Conservation (phyloP, 2,797 vertebrate species). For the Parotocinclus haroldoi region DNA sequence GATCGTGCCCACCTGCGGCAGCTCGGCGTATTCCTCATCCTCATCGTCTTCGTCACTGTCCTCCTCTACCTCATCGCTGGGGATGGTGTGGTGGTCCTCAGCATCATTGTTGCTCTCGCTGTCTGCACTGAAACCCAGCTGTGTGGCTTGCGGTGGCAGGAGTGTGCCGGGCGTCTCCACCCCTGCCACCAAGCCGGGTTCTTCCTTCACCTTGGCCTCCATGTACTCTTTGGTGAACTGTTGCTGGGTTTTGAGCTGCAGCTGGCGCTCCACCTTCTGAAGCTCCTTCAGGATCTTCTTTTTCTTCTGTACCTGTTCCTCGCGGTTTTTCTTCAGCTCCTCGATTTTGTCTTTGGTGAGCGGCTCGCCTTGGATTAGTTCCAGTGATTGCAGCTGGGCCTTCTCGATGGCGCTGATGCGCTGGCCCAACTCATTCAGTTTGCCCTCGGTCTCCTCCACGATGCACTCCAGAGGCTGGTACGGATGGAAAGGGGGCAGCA, state of each 20-base stretch:
- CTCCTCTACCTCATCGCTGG: slow-evolving; percentile 35
- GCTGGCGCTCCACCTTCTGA: slow-evolving; percentile 98
- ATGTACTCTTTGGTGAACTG: slow-evolving; percentile 99
- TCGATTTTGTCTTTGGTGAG: slow-evolving; percentile 91
- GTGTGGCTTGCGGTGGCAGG: slow-evolving; percentile 57
- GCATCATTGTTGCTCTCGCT: slow-evolving; percentile 76
- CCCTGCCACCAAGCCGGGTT: slow-evolving; percentile 75
- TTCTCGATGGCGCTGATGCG: slow-evolving; percentile 92
- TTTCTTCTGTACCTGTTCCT: slow-evolving; percentile 99
- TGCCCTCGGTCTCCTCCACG: slow-evolving; percentile 99
- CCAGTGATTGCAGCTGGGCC: slow-evolving; percentile 85
- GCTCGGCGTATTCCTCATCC: slow-evolving; percentile 74
- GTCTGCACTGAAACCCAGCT: slow-evolving; percentile 78
- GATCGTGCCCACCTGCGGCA: slow-evolving; percentile 89
- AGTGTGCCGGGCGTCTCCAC: slow-evolving; percentile 54
- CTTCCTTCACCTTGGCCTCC: slow-evolving; percentile 96
- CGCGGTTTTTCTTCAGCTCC: slow-evolving; percentile 88
- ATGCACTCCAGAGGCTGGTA: slow-evolving; percentile 99
- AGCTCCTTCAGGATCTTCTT: slow-evolving; percentile 99
- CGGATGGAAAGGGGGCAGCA: slow-evolving; percentile 92
- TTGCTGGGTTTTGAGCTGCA: slow-evolving; percentile 99
- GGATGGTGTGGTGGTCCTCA: slow-evolving; percentile 58
- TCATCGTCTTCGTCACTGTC: slow-evolving; percentile 52
- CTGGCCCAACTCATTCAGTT: slow-evolving; percentile 98
- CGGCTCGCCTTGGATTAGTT: slow-evolving; percentile 88